Percentiles rank a stretch among this genome's conserved stretches.
These are phyloP conservation scores for Lasiommata megera DNA, from an alignment of 2,888 invertebrate species.

Conservation along the genomic window DNA sequence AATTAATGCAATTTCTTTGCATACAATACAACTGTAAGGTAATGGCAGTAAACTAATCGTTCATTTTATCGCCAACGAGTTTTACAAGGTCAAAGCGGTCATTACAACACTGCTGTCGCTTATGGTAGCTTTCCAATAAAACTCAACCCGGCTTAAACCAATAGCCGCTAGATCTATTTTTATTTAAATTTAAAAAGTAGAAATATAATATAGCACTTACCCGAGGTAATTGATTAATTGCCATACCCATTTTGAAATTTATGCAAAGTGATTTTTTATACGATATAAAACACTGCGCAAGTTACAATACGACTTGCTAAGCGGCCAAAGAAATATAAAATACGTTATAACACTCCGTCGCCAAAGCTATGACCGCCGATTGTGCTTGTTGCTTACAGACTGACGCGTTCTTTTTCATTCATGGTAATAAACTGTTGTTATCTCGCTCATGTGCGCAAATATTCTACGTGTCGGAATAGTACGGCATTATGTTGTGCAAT, in stretches of 20 bases:
- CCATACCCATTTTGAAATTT: constrained; percentile 66
- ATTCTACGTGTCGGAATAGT: constrained; percentile 36
- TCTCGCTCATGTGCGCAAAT: constrained; percentile 53
- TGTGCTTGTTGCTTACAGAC: constrained; percentile 46
- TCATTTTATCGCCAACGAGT: constrained; percentile 72
- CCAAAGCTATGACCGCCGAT: constrained; percentile 46
- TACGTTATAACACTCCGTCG: constrained; percentile 45
- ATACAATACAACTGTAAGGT: background rate
- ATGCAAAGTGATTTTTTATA: constrained; percentile 38
- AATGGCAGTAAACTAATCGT: constrained; percentile 52
- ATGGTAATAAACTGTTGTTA: constrained; percentile 62
- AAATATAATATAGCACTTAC: constrained; percentile 49
- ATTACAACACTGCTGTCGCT: constrained; percentile 63
- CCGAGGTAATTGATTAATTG: constrained; percentile 67
- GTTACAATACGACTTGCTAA: constrained; percentile 65
- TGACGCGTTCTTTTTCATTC: constrained; percentile 71
- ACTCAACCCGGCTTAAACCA: constrained; percentile 55
- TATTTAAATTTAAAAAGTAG: constrained; percentile 30
- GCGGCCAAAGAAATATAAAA: constrained; percentile 65
- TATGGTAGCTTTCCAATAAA: constrained; percentile 71
- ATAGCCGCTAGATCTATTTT: constrained; percentile 35
- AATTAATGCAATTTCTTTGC: constrained; percentile 7
- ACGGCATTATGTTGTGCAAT: constrained; percentile 30
- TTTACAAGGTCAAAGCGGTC: constrained; percentile 81
- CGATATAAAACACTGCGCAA: constrained; percentile 45